Conservation (phyloP, 2,888 invertebrate genomes). For the Alsophila aescularia region DNA sequence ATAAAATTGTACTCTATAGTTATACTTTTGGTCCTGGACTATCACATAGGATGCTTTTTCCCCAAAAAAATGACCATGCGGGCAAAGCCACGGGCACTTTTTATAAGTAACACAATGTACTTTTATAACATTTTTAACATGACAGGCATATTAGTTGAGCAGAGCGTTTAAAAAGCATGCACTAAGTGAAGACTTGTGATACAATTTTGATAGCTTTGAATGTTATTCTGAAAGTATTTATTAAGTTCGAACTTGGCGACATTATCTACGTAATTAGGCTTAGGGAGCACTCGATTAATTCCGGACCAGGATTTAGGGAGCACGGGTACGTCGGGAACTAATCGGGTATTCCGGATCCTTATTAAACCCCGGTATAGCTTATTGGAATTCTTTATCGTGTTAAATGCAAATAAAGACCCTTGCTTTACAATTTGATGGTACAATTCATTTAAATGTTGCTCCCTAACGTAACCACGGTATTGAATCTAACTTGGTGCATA, state of each 20-base stretch:
- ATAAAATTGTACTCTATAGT: no score
- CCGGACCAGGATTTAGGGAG: slow-evolving; percentile 44
- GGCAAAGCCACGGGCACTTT: no score
- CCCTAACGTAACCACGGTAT: neutral
- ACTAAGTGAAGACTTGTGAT: no score
- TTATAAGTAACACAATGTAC: no score
- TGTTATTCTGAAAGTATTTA: neutral
- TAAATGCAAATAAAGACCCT: neutral
- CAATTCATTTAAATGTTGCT: neutral
- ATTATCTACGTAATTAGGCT: slow-evolving; percentile 46
- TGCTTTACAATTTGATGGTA: neutral
- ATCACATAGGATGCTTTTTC: no score
- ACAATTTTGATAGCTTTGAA: no score
- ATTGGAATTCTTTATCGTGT: slow-evolving; percentile 34
- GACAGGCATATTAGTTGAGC: no score
- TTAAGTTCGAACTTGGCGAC: slow-evolving; percentile 14
- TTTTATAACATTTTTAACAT: no score
- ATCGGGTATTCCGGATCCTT: slow-evolving; percentile 48
- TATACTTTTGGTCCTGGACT: no score
- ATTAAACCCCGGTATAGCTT: slow-evolving; percentile 35
- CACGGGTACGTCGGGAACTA: slow-evolving; percentile 41
- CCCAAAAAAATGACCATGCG: no score
- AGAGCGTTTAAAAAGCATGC: no score
- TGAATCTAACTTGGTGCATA: no score
- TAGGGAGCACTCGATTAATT: slow-evolving; percentile 47